phyloP scores from a whole-genome alignment of 2,113 vertebrate genomes.

The Microcebus lehilahytsara region DNA sequence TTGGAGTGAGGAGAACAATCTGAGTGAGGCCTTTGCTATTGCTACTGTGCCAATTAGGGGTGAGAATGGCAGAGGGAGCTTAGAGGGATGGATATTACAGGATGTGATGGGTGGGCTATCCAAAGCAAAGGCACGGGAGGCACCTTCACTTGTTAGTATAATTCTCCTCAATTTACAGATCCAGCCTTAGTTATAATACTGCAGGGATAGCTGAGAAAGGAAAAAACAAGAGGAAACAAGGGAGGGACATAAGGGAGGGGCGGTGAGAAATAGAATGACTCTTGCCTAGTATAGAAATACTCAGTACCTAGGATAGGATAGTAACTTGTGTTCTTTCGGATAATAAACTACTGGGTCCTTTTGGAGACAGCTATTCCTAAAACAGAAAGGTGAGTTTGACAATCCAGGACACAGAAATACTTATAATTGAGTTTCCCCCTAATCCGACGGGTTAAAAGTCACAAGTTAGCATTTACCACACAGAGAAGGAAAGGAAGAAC shows the following conservation, averaged over 20 bases:
- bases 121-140: not conserved
- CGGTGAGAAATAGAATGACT: not conserved
- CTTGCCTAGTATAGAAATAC: not conserved
- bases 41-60: not conserved
- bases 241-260: fast-evolving
- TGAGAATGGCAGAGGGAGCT: not conserved
- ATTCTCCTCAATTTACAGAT: not conserved
- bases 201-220: not conserved
- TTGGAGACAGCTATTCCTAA: not conserved
- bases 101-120: not conserved
- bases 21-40: not conserved
- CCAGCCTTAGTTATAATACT: not conserved
- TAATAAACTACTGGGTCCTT: not conserved
- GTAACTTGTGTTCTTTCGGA: not conserved
- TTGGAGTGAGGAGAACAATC: not conserved
- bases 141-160: not conserved
- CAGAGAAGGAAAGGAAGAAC: not conserved
- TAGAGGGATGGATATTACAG: not conserved
- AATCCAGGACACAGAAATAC: not conserved
- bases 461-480: not conserved
- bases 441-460: not conserved
- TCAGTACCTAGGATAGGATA: not conserved
- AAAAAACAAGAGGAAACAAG: not conserved
- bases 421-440: not conserved
- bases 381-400: not conserved